Conservation (phyloP, 2,113 vertebrate species). For the Oncorhynchus gorbuscha region DNA sequence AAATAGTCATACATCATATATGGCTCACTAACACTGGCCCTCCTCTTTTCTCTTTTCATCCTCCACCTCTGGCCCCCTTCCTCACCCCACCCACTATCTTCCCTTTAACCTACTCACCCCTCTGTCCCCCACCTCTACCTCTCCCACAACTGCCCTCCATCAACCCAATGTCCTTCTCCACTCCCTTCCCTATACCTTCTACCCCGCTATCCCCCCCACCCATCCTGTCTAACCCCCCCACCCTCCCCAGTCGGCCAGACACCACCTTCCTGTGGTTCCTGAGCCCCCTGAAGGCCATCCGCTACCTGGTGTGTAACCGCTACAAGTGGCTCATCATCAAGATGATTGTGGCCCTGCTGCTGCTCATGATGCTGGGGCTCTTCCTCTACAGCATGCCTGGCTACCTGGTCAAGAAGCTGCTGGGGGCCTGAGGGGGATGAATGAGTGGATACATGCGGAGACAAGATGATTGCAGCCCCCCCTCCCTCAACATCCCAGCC, state of each 20-base stretch:
- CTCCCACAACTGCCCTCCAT: background rate
- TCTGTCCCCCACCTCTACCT: constrained; percentile 11
- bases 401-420: constrained; percentile 97
- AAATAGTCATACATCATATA: background rate
- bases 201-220: background rate
- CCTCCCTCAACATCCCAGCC: background rate
- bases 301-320: constrained; percentile 97
- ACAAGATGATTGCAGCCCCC: background rate
- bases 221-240: background rate
- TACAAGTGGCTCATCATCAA: constrained; percentile 99
- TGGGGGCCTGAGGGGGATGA: constrained; percentile 81
- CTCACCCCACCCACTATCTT: background rate
- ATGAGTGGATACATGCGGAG: background rate
- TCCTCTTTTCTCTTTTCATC: constrained; percentile 21
- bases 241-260: constrained; percentile 84
- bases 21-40: constrained; percentile 39
- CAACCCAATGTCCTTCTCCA: background rate
- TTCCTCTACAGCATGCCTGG: constrained; percentile 99
- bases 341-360: constrained; percentile 87
- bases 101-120: background rate
- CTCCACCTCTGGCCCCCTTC: background rate
- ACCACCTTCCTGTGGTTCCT: constrained; percentile 99
- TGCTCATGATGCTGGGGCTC: constrained; percentile 90
- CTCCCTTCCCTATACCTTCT: background rate
- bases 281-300: constrained; percentile 96